Base-by-base conservation (phyloP, 2,888 invertebrate genomes). In the Chironomus tentans region DNA sequence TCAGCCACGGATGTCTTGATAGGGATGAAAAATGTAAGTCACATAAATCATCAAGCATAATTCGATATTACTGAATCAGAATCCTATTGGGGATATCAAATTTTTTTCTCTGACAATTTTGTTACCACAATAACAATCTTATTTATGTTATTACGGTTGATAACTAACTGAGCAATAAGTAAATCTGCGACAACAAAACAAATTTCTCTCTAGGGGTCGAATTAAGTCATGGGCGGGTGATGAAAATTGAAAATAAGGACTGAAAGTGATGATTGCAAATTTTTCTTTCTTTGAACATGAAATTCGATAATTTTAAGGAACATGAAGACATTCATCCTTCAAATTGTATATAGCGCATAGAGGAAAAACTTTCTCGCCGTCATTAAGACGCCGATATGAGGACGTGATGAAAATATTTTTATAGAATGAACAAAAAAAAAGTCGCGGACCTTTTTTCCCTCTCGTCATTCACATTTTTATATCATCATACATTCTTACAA, bases 41-140 rank as follows among this genome's bases (percentile, higher is more conserved):
- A 56, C 70, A 70, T 70, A 70, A 70, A 70, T 70, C 70, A 70
- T 70, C 50, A 56, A n/a, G n/a, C 22, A 48, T 70, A 70, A 70
- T 70, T 70, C 70, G 70, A 70, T 70, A 70, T 70, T 48, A 70
- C 21, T 48, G 21, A 12, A 18, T n/a, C n/a, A 12, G 3, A 70
- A 65, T 65, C 7, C 22, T 22, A 65, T 65, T 22, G 65, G 65
- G 65, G 65, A 65, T 65, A 65, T 65, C 56, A 56, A 56, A n/a
- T 65, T 21, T 46, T 38, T 7, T 68, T 2, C n/a, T 28, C n/a
- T 28, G 68, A n/a, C 28, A 68, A 68, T 68, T 15, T 68, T 68
- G 18, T 15, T 48, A 50, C 24, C n/a, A 50, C 22, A 65, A 24
- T 24, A 73, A 47, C n/a, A 62, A 21, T 38, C 38, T 38, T 38